These are phyloP conservation scores for Crenuchus spilurus DNA, from an alignment of 2,797 vertebrate species.

Conservation along the genomic window DNA sequence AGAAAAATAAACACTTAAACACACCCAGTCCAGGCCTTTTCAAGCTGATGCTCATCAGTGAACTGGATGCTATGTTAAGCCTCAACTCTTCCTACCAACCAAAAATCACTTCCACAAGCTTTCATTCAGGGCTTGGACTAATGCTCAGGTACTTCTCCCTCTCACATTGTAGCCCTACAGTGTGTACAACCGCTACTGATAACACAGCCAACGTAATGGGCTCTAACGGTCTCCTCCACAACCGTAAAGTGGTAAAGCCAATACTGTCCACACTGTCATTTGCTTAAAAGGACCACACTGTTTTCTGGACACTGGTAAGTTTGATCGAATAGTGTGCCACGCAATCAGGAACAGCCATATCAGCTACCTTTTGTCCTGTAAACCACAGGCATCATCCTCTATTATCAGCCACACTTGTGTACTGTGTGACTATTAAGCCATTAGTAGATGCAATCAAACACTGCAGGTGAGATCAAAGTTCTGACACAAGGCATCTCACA, in stretches of 20 bases:
- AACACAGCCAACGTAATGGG: constrained; percentile 73
- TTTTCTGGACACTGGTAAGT: background rate
- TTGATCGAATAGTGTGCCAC: constrained; percentile 2
- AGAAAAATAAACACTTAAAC: background rate
- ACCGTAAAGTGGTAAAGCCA: constrained; percentile 77
- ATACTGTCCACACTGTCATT: constrained; percentile 18
- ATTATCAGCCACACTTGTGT: constrained; percentile 7
- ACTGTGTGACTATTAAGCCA: constrained; percentile 9
- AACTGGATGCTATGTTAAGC: background rate
- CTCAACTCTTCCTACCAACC: background rate
- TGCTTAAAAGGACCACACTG: constrained; percentile 6
- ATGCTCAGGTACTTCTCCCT: background rate
- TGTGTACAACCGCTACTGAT: constrained; percentile 61
- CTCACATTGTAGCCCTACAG: background rate
- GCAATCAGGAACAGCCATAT: background rate
- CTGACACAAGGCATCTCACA: background rate
- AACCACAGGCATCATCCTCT: background rate
- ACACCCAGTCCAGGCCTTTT: too few species aligned
- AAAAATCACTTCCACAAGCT: background rate
- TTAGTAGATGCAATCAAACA: constrained; percentile 12
- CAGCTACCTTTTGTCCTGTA: constrained; percentile 20
- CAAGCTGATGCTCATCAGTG: background rate
- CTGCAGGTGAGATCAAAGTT: background rate
- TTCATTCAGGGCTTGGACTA: background rate
- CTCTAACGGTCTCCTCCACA: constrained; percentile 66